Conservation (phyloP, 2,113 vertebrate genomes). For the Sigmodon hispidus region DNA sequence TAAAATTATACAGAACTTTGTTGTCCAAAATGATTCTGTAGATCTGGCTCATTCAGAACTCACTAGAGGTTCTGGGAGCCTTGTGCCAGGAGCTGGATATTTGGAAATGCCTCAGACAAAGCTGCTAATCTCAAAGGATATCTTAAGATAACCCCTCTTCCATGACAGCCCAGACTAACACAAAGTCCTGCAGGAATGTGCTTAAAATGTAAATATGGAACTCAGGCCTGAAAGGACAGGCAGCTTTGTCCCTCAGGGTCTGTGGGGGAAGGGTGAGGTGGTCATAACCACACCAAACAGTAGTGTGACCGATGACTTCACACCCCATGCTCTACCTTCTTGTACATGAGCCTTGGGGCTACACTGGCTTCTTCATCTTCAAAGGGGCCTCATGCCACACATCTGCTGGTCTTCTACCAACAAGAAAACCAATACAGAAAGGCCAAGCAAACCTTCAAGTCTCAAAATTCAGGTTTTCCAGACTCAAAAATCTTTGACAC, state of each 20-base stretch:
- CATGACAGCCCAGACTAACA: background rate
- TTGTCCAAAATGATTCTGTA: background rate
- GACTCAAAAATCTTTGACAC: background rate
- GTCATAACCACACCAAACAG: background rate
- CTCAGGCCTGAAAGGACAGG: background rate
- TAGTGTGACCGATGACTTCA: background rate
- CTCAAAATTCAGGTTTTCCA: background rate
- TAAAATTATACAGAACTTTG: background rate
- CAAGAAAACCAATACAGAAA: background rate
- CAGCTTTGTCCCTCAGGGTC: background rate
- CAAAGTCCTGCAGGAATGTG: background rate
- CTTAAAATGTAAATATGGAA: background rate
- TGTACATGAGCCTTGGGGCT: accelerated
- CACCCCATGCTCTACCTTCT: background rate
- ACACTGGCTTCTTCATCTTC: background rate
- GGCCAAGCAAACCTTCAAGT: background rate
- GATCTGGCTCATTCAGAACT: background rate
- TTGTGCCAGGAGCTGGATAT: background rate
- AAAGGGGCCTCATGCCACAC: background rate
- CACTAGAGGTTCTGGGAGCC: background rate
- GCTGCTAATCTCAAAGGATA: background rate
- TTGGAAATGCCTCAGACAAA: background rate
- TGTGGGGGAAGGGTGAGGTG: background rate
- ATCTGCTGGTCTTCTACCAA: background rate
- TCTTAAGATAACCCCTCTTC: background rate